These are phyloP conservation scores for Andrena minutula DNA, from an alignment of 2,888 invertebrate species.

Conservation along the genomic window DNA sequence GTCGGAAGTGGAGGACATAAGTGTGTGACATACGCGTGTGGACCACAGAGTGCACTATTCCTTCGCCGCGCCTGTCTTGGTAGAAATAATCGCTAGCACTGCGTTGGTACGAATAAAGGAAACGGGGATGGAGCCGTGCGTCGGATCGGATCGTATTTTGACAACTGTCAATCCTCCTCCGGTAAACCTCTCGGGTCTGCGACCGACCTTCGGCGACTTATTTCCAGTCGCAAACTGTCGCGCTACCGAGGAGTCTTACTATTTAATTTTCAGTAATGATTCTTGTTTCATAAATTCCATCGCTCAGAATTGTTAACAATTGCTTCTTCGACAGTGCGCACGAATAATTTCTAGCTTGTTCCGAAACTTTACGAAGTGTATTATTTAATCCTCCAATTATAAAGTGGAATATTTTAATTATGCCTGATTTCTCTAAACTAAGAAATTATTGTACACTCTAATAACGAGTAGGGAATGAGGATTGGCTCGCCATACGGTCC, in stretches of 20 bases:
- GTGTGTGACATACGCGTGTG: slow-evolving; percentile 71
- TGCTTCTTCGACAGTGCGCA: too few relatives aligned
- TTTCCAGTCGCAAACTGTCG: not conserved
- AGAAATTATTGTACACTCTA: not conserved
- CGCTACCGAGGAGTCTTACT: too few relatives aligned
- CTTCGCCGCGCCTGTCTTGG: slow-evolving; percentile 22
- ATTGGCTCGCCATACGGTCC: slow-evolving; percentile 2
- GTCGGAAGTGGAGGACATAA: slow-evolving; percentile 62
- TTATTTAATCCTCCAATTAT: not conserved
- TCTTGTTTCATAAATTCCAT: too few relatives aligned
- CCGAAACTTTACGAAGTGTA: slow-evolving; percentile 1
- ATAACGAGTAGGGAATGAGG: not conserved
- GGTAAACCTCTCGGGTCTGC: not conserved
- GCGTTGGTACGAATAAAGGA: not conserved
- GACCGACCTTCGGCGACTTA: not conserved
- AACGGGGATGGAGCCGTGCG: not conserved
- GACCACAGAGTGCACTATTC: slow-evolving; percentile 59
- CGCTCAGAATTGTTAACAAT: too few relatives aligned
- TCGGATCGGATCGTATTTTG: not conserved
- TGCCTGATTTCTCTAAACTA: not conserved
- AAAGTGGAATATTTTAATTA: not conserved
- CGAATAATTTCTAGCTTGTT: too few relatives aligned
- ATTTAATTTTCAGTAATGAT: too few relatives aligned
- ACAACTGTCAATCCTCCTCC: not conserved
- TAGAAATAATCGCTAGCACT: slow-evolving; percentile 3